Conservation (phyloP, 2,113 vertebrate species). For the Mystacornis crossleyi region DNA sequence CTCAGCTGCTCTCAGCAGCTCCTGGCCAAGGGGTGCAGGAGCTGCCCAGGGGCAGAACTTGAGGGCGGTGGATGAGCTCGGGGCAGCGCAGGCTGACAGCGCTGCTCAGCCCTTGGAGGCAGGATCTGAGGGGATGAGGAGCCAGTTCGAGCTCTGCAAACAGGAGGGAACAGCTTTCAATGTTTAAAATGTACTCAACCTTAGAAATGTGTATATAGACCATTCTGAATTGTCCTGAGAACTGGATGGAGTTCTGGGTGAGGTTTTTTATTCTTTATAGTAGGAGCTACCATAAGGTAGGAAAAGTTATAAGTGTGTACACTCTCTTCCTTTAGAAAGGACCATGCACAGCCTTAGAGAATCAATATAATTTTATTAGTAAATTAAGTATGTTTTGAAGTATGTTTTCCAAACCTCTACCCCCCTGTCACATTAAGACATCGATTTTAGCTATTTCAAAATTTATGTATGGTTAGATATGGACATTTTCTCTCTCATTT, state of each 20-base stretch:
- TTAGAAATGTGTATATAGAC: background rate
- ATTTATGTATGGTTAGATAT: background rate
- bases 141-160: background rate
- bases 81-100: background rate
- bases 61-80: fast-evolving
- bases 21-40: background rate
- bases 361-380: background rate
- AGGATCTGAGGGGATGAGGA: background rate
- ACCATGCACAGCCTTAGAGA: background rate
- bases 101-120: background rate
- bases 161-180: background rate
- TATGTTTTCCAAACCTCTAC: background rate
- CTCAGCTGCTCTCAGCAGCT: background rate
- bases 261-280: background rate
- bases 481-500: background rate
- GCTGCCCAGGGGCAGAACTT: background rate
- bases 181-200: background rate
- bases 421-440: background rate
- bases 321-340: background rate
- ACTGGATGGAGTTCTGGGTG: background rate
- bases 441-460: background rate
- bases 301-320: background rate
- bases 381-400: background rate
- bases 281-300: background rate
- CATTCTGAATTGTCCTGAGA: background rate